phyloP scores from a whole-genome alignment of 2,888 invertebrate species.

The Cosmopolites sordidus region DNA sequence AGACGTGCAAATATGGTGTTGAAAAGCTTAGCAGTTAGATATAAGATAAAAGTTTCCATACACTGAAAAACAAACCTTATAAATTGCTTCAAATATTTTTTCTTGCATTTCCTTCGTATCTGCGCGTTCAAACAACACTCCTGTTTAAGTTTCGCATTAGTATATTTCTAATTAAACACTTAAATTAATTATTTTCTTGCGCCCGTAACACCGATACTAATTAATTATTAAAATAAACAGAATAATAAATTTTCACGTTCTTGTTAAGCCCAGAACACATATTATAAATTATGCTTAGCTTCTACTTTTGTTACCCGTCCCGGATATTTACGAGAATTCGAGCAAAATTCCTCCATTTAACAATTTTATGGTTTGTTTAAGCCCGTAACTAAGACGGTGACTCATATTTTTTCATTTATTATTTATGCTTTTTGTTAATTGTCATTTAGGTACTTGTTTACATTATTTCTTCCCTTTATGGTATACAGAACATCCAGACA shows the following conservation, averaged over 20 bases:
- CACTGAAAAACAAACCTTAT: no score
- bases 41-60: no score
- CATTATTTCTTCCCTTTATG: no score
- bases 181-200: conserved; percentile 26
- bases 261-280: conserved; percentile 24
- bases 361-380: conserved; percentile 14
- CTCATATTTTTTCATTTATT: no score
- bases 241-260: conserved; percentile 25
- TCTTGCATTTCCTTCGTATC: no score
- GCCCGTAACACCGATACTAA: conserved; percentile 23
- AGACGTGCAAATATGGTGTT: no score
- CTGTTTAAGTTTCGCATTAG: conserved; percentile 18
- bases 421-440: no score
- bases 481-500: no score
- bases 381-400: no score
- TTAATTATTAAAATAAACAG: conserved; percentile 29
- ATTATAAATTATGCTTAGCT: conserved; percentile 26
- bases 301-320: conserved; percentile 20
- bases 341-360: conserved; percentile 23
- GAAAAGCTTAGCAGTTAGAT: no score
- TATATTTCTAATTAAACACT: conserved; percentile 20
- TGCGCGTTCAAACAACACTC: not conserved
- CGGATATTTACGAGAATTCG: conserved; percentile 23
- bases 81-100: no score
- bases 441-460: no score